A percentile compares a stretch with the other conserved stretches of the same genome.
phyloP scores from a whole-genome alignment of 2,888 invertebrate species.

The Ligdia adustata region DNA sequence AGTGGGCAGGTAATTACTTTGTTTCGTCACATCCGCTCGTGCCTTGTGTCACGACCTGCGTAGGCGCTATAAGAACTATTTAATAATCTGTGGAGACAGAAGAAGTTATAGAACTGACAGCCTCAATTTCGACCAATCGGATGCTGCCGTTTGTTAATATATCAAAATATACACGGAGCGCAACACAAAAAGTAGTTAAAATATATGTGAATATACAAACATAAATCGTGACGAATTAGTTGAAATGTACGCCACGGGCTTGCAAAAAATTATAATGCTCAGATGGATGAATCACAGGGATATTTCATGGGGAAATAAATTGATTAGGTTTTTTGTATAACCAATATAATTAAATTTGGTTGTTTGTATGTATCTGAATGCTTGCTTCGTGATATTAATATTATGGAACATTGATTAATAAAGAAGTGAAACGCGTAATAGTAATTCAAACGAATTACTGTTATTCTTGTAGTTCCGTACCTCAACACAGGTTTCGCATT shows the following conservation, averaged over 20 bases:
- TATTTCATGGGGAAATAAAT: constrained; percentile 18
- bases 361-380: neutral
- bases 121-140: constrained; percentile 39
- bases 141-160: constrained; percentile 45
- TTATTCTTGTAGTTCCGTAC: too few species aligned
- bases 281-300: constrained; percentile 12
- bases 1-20: constrained; percentile 38
- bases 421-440: too few species aligned
- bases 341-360: neutral
- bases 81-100: constrained; percentile 39
- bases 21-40: constrained; percentile 46
- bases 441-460: too few species aligned
- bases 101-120: constrained; percentile 17
- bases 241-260: constrained; percentile 14
- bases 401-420: too few species aligned
- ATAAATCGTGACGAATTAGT: constrained; percentile 32
- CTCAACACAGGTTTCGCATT: too few species aligned
- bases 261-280: constrained; percentile 18
- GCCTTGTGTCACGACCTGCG: constrained; percentile 63
- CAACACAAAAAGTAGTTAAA: too few species aligned
- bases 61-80: constrained; percentile 56
- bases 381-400: constrained; percentile 1
- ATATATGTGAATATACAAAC: too few species aligned
- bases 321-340: constrained; percentile 1
- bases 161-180: too few species aligned